phyloP scores from a whole-genome alignment of 2,113 vertebrate genomes.

The Trinectes maculatus region DNA sequence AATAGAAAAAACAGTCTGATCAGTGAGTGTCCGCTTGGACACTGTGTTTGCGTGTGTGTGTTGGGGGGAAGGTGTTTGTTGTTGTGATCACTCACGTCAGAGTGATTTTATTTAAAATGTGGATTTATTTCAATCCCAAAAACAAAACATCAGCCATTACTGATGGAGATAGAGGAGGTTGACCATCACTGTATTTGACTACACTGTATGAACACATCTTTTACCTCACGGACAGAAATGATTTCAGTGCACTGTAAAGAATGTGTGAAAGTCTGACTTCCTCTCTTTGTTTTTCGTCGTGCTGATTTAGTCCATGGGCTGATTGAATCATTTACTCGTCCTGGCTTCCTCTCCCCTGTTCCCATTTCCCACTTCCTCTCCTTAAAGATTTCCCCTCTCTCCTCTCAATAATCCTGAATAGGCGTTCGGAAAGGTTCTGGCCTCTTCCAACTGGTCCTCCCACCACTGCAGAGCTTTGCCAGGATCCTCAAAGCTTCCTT shows the following conservation, averaged over 20 bases:
- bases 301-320: conserved; percentile 29
- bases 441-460: conserved; percentile 67
- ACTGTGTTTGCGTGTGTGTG: neutral
- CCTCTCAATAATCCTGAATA: conserved; percentile 58
- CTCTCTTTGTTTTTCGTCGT: conserved; percentile 17
- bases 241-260: conserved; percentile 7
- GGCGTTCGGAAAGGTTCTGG: conserved; percentile 59
- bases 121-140: neutral
- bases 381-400: conserved; percentile 64
- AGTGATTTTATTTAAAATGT: neutral
- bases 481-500: conserved; percentile 61
- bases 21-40: neutral
- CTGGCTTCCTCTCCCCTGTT: conserved; percentile 38
- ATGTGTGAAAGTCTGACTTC: conserved; percentile 13
- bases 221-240: conserved; percentile 1
- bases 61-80: neutral
- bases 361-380: conserved; percentile 39
- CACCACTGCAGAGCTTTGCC: conserved; percentile 57
- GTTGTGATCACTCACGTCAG: neutral
- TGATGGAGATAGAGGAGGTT: neutral
- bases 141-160: neutral
- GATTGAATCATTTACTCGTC: conserved; percentile 24
- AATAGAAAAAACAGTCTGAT: neutral
- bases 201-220: neutral
- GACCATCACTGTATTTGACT: neutral